Evolutionary conservation across 2,888 invertebrate species (phyloP).

Genomic region (Nomada fabriciana): DNA sequence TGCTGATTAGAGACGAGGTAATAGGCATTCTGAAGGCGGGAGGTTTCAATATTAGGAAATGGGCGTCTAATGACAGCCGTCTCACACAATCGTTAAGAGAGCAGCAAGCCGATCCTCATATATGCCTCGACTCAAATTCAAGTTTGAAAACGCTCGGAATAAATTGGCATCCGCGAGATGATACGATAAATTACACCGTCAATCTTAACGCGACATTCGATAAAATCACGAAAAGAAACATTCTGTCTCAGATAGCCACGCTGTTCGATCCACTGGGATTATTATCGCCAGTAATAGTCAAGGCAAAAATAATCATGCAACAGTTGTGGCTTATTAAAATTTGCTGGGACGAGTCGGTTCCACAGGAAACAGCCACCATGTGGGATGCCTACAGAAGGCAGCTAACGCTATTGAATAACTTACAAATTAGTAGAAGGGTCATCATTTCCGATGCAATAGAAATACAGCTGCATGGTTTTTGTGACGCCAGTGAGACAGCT

Average conservation of each 20-base stretch:
- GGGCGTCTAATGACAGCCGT: background rate
- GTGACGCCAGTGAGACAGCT: background rate
- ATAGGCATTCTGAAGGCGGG: background rate
- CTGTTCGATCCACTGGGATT: background rate
- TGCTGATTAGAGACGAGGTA: background rate
- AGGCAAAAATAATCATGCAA: background rate
- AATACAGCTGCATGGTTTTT: background rate
- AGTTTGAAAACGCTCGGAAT: background rate
- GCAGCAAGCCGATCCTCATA: background rate
- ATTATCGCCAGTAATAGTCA: background rate
- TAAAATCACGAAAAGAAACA: background rate
- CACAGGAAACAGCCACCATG: background rate
- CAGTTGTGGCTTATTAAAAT: too few species aligned
- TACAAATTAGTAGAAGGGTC: too few species aligned
- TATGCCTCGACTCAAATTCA: background rate
- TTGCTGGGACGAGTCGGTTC: background rate
- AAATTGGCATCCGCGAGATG: background rate
- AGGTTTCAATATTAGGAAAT: slow-evolving; percentile 1
- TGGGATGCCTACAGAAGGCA: background rate
- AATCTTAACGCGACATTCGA: background rate
- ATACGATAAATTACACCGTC: background rate
- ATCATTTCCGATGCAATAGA: background rate
- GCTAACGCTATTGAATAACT: too few species aligned
- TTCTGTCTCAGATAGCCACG: background rate
- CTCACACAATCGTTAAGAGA: background rate